These are phyloP conservation scores for Macquaria ambigua DNA, from an alignment of 2,113 vertebrate species.

Conservation along the genomic window DNA sequence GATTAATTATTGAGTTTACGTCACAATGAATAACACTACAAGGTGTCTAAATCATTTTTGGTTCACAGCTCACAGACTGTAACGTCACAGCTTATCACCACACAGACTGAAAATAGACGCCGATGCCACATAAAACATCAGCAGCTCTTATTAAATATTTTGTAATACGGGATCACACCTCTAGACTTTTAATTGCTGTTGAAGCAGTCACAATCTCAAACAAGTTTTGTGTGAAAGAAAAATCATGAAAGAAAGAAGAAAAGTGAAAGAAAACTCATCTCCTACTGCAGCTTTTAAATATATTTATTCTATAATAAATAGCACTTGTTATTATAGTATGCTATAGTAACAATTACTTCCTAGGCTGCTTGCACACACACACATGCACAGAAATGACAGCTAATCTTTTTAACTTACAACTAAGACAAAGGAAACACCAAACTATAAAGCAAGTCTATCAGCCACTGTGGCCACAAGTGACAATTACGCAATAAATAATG, in stretches of 20 bases:
- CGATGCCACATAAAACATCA: not conserved
- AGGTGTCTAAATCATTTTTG: slow-evolving; percentile 40
- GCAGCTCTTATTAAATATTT: not conserved
- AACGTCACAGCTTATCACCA: slow-evolving; percentile 21
- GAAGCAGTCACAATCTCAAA: not conserved
- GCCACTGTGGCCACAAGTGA: not conserved
- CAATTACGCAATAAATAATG: not conserved
- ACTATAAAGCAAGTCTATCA: not conserved
- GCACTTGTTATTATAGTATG: too few species aligned
- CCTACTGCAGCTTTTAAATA: not conserved
- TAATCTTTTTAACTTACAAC: too few species aligned
- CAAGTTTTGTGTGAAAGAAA: not conserved
- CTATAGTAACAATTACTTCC: too few species aligned
- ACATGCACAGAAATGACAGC: too few species aligned
- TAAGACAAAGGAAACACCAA: too few species aligned
- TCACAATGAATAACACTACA: slow-evolving; percentile 51
- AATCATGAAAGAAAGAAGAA: not conserved
- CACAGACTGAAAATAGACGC: slow-evolving; percentile 20
- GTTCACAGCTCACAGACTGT: slow-evolving; percentile 34
- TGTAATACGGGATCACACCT: not conserved
- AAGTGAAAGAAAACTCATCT: not conserved
- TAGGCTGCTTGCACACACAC: too few species aligned
- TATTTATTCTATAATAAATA: not conserved
- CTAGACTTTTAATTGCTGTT: not conserved
- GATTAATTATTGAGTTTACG: slow-evolving; percentile 65